phyloP scores from a whole-genome alignment of 2,888 invertebrate genomes.

The Aphodius granarius region DNA sequence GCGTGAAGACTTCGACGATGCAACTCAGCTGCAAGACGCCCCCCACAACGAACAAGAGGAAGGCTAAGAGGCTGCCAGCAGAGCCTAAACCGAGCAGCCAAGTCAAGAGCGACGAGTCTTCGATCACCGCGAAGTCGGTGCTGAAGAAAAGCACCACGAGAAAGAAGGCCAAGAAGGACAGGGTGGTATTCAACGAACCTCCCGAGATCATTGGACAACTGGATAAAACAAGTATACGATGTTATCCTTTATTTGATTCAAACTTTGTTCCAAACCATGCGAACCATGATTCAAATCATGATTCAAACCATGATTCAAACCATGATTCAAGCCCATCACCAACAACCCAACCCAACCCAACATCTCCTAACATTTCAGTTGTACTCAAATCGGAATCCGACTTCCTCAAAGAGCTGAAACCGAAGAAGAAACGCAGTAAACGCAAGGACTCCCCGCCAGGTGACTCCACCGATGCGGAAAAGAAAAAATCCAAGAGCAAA shows the following conservation, averaged over 20 bases:
- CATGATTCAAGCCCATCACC: no score
- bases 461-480: not conserved
- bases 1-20: not conserved
- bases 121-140: not conserved
- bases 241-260: not conserved
- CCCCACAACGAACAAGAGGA: not conserved
- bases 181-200: constrained; percentile 8
- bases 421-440: not conserved
- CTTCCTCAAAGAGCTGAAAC: not conserved
- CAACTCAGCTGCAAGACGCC: not conserved
- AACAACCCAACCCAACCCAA: not conserved
- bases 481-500: not conserved
- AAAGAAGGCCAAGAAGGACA: constrained; percentile 17
- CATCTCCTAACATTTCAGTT: not conserved
- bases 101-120: not conserved
- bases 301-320: no score
- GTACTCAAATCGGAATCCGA: not conserved
- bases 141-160: constrained; percentile 10
- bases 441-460: not conserved
- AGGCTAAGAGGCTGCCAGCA: not conserved
- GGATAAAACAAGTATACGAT: not conserved
- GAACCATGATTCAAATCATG: no score
- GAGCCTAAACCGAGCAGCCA: not conserved
- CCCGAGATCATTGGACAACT: constrained; percentile 6
- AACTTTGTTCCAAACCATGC: no score